Percentiles rank a stretch among this genome's conserved stretches.
Conservation (phyloP, 2,113 vertebrate species). For the Mirza zaza region DNA sequence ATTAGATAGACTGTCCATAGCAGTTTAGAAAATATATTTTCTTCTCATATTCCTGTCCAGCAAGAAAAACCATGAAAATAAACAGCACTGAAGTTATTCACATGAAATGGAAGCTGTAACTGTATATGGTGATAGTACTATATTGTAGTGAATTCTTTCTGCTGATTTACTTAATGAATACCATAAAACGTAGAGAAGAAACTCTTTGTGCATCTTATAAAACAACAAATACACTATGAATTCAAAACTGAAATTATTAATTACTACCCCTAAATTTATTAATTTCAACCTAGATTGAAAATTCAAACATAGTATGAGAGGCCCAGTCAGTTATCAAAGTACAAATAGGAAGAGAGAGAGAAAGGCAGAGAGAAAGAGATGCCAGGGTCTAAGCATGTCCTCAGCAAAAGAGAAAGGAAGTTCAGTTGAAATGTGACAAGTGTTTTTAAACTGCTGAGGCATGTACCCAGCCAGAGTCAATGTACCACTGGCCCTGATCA, state of each 20-base stretch:
- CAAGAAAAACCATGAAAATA: not conserved
- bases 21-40: not conserved
- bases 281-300: not conserved
- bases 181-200: not conserved
- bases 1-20: not conserved
- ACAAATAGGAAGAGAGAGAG: not conserved
- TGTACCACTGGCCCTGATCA: not conserved
- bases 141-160: not conserved
- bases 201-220: not conserved
- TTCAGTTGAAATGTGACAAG: not conserved
- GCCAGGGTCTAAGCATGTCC: not conserved
- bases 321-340: not conserved
- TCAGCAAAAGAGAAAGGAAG: not conserved
- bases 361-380: not conserved
- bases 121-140: not conserved
- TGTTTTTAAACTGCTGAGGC: not conserved
- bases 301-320: not conserved
- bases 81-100: not conserved
- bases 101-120: not conserved
- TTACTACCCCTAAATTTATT: not conserved
- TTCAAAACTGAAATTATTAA: slow-evolving; percentile 15
- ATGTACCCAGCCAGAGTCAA: not conserved
- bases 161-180: not conserved
- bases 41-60: not conserved
- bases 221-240: not conserved